These are phyloP conservation scores for Erpetoichthys calabaricus DNA, from an alignment of 2,797 vertebrate genomes.

Conservation along the genomic window DNA sequence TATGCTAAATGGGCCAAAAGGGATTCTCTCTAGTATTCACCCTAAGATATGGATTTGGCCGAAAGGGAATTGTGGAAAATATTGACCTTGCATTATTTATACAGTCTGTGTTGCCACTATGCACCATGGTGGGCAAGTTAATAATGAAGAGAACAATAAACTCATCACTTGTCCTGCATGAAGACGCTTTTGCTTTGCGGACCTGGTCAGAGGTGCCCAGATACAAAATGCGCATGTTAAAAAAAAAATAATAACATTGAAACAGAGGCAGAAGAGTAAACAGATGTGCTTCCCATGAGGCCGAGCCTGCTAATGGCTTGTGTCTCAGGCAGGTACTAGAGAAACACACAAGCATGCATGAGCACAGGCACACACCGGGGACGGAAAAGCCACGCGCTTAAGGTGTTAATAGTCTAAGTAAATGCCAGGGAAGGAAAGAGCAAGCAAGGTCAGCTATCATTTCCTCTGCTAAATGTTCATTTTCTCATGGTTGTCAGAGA, in stretches of 20 bases:
- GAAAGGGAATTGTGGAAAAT: constrained; percentile 29
- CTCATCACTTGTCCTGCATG: too few species aligned
- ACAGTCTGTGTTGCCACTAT: constrained; percentile 46
- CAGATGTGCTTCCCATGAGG: constrained; percentile 19
- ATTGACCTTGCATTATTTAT: constrained; percentile 68
- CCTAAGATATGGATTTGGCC: constrained; percentile 33
- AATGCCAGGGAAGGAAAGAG: constrained; percentile 41
- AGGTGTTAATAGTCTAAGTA: constrained; percentile 40
- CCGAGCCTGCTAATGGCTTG: constrained; percentile 20
- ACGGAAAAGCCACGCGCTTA: constrained; percentile 21
- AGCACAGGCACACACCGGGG: constrained; percentile 24
- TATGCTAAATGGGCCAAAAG: constrained; percentile 37
- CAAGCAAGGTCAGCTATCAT: constrained; percentile 48
- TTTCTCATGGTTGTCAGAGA: constrained; percentile 36
- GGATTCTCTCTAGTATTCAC: constrained; percentile 41
- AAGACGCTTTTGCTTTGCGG: too few species aligned
- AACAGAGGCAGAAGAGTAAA: background rate
- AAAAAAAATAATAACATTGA: background rate
- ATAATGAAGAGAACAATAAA: constrained; percentile 28
- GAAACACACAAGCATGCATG: constrained; percentile 17
- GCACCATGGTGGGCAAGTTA: constrained; percentile 34
- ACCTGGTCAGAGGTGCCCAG: too few species aligned
- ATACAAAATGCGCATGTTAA: constrained; percentile 17
- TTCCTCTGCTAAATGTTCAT: constrained; percentile 45
- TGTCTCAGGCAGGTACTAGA: constrained; percentile 16